phyloP scores from a whole-genome alignment of 1,140 invertebrate genomes.

The Eriocheir sinensis region DNA sequence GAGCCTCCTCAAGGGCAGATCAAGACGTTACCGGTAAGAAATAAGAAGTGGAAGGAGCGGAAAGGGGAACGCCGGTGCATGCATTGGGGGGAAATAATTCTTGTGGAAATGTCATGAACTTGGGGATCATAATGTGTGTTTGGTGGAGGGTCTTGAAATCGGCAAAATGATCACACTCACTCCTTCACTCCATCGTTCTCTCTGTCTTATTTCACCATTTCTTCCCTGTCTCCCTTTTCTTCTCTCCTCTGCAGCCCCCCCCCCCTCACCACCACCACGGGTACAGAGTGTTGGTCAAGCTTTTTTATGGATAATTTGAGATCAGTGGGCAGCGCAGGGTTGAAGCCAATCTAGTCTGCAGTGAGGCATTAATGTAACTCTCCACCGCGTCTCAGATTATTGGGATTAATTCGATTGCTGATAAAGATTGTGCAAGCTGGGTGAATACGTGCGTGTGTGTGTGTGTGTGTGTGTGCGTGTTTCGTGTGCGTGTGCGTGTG shows the following conservation, averaged over 20 bases:
- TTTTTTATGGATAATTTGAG: too few species aligned
- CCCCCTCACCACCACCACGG: not conserved
- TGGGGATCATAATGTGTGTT: not conserved
- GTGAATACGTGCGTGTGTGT: not conserved
- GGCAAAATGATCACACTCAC: too few species aligned
- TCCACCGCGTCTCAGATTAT: not conserved
- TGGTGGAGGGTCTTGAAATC: not conserved
- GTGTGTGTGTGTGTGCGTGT: constrained; percentile 51
- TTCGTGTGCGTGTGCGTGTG: constrained; percentile 37
- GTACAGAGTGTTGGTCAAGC: not conserved
- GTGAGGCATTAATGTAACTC: not conserved
- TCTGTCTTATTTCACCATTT: not conserved
- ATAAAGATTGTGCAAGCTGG: not conserved
- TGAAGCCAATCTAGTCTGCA: not conserved
- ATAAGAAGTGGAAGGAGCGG: not conserved
- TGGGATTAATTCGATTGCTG: not conserved
- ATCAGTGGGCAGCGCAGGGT: not conserved
- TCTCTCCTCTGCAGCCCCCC: not conserved
- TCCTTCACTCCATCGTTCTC: not conserved
- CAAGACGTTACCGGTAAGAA: not conserved
- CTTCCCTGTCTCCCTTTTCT: not conserved
- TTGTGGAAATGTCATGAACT: not conserved
- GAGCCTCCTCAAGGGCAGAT: too few species aligned
- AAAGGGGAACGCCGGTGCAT: not conserved
- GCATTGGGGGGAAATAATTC: not conserved